Base-by-base conservation (phyloP, 2,113 vertebrate genomes). In the Colossoma macropomum region DNA sequence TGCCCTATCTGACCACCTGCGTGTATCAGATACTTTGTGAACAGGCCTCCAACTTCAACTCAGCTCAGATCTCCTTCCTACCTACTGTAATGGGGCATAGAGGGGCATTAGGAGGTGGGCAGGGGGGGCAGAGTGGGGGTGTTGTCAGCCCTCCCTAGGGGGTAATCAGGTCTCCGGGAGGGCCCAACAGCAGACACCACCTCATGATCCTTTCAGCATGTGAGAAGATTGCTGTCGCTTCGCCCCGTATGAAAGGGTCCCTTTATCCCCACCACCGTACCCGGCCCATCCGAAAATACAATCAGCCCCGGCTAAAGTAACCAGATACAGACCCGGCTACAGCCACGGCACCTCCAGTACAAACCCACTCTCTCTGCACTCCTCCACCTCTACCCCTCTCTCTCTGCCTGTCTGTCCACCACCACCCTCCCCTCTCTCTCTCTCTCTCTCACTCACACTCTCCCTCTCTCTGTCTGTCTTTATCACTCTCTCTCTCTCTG, bases 211-310 rank as follows among this genome's bases (percentile, higher is more conserved):
- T 91, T 94, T 93, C 93, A 90, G 88, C 80, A 80, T 90, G 90
- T 91, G 92, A 93, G 91, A 92, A 93, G 92, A 93, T 91, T 86
- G 84, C 91, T 91, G 93, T 91, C 86, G 86, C 88, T 78, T 88
- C 88, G 77, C 79, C 65, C 86, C 68, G 82, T 87, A 94, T 95
- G 90, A 96, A 97, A 96, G 90, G 86, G 82, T 90, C 83, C 88
- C 79, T 93, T 95, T 96, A 92, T 94, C 84, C 80, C 71, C 75
- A 34, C 73, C 52, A 6, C 45, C 41, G 25, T 19, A 3, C 25
- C 60, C 28, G 34, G 60, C 78, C 82, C 93, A 93, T 95, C 92
- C 93, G 92, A 94, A 95, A 95, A 93, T 90, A 91, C 93, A 92
- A 89, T 92, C 92, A 91, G 90, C 79, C 82, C 81, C 90, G 79